phyloP scores from a whole-genome alignment of 2,113 vertebrate genomes.

The Tichodroma muraria region DNA sequence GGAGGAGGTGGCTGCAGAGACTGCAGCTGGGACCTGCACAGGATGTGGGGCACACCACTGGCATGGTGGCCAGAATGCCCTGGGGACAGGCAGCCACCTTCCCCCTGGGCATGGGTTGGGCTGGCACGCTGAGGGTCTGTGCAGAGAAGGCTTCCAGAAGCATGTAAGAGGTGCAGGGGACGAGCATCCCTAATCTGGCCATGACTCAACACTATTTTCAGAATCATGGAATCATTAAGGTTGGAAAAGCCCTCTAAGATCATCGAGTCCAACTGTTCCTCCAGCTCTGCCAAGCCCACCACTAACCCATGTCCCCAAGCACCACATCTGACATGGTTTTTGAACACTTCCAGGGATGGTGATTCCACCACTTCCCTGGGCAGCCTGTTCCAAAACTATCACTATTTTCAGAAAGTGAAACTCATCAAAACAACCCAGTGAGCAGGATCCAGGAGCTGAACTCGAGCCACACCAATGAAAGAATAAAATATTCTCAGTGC shows the following conservation, averaged over 20 bases:
- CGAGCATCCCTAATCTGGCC: neutral
- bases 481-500: neutral
- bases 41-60: neutral
- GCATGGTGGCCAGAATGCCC: rapidly evolving
- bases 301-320: neutral
- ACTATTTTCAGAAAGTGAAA: neutral
- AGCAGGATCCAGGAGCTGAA: neutral
- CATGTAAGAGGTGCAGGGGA: rapidly evolving
- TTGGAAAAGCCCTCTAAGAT: neutral
- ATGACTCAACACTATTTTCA: neutral
- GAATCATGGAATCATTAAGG: neutral
- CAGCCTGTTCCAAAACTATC: neutral
- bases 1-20: neutral
- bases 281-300: neutral
- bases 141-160: neutral
- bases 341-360: neutral
- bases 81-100: neutral
- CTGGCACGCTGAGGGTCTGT: neutral
- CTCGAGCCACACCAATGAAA: neutral
- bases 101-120: neutral
- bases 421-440: neutral
- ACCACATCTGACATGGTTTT: neutral
- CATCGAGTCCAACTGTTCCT: neutral
- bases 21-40: rapidly evolving
- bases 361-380: neutral